phyloP scores from a whole-genome alignment of 2,797 vertebrate genomes.

The Cheirogaleus major region DNA sequence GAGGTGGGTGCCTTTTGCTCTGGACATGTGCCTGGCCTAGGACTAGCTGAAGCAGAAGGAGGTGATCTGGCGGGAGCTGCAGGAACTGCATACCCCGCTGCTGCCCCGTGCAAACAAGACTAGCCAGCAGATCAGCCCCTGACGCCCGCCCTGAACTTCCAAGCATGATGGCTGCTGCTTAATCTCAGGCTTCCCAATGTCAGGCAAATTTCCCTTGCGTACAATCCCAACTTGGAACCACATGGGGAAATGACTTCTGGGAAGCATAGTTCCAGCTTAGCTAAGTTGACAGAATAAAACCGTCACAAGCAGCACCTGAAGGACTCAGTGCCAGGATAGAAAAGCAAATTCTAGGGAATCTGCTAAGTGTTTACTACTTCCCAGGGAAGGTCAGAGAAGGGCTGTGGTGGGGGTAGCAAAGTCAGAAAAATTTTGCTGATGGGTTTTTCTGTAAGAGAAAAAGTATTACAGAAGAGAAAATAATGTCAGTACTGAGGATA shows the following conservation, averaged over 20 bases:
- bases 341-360: not conserved
- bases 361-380: not conserved
- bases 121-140: not conserved
- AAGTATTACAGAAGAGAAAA: not conserved
- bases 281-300: not conserved
- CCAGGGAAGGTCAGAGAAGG: not conserved
- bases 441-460: not conserved
- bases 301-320: not conserved
- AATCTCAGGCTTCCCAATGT: not conserved
- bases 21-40: not conserved
- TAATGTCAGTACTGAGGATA: not conserved
- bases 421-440: not conserved
- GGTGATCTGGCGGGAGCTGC: not conserved
- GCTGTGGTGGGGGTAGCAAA: not conserved
- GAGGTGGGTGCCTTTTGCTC: not conserved
- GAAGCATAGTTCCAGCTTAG: not conserved
- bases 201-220: not conserved
- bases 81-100: not conserved
- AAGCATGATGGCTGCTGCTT: not conserved
- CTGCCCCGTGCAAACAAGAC: not conserved
- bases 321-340: not conserved
- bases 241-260: not conserved
- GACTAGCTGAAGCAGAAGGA: not conserved
- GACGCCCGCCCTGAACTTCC: not conserved
- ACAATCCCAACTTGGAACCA: not conserved